phyloP scores from a whole-genome alignment of 2,888 invertebrate genomes.

The Cremastinae sp. region DNA sequence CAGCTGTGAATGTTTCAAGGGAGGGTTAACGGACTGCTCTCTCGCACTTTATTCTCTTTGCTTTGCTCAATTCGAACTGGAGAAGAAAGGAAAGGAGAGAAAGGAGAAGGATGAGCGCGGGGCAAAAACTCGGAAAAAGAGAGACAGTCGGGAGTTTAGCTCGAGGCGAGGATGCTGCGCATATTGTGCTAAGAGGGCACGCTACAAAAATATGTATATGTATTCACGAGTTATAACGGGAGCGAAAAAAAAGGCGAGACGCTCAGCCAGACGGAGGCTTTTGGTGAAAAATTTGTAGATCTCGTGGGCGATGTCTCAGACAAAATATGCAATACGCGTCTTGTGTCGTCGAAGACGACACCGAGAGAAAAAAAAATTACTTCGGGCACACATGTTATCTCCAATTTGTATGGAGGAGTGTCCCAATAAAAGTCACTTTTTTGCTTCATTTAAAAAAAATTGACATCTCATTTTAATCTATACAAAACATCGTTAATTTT shows the following conservation, averaged over 20 bases:
- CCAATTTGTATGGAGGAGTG: too few species aligned
- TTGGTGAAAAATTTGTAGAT: constrained; percentile 46
- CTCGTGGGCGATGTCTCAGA: constrained; percentile 32
- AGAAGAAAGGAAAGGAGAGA: constrained; percentile 10
- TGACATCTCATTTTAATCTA: too few species aligned
- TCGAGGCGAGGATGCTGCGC: constrained; percentile 11
- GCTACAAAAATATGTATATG: constrained; percentile 6
- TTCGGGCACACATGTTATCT: not conserved
- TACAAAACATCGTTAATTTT: too few species aligned
- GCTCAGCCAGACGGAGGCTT: constrained; percentile 48
- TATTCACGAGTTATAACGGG: constrained; percentile 17
- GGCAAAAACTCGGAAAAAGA: not conserved
- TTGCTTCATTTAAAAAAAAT: too few species aligned
- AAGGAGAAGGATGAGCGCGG: constrained; percentile 6
- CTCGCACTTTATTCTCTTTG: constrained; percentile 29
- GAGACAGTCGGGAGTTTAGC: not conserved
- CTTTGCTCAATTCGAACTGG: constrained; percentile 25
- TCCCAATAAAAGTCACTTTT: too few species aligned
- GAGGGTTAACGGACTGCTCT: constrained; percentile 49
- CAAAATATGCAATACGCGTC: not conserved
- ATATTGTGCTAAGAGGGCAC: not conserved
- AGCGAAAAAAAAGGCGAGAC: constrained; percentile 41
- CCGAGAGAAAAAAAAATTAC: constrained; percentile 23
- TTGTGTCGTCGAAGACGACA: constrained; percentile 2
- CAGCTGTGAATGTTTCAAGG: not conserved